These are phyloP conservation scores for Coenonympha glycerion DNA, from an alignment of 2,888 invertebrate genomes.

Conservation along the genomic window DNA sequence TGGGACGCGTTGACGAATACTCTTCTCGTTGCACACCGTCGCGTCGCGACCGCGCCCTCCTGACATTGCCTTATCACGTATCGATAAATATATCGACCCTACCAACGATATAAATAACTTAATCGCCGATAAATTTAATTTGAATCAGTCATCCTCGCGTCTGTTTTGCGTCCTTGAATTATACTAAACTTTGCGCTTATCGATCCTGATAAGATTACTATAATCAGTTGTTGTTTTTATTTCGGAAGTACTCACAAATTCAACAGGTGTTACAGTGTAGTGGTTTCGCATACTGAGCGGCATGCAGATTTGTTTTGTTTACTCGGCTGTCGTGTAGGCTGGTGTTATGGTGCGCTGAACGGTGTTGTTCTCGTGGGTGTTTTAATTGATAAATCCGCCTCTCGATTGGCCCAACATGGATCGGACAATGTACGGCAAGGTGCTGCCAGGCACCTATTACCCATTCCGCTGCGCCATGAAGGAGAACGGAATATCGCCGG, in stretches of 20 bases:
- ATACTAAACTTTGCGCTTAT: slow-evolving; percentile 21
- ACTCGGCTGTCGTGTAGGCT: slow-evolving; percentile 54
- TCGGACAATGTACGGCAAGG: slow-evolving; percentile 93
- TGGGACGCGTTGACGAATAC: slow-evolving; percentile 68
- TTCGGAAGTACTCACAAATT: not conserved
- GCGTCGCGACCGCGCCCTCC: slow-evolving; percentile 27
- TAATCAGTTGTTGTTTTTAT: too few relatives aligned
- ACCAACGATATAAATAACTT: slow-evolving; percentile 45
- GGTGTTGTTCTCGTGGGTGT: slow-evolving; percentile 63
- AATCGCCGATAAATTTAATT: slow-evolving; percentile 26
- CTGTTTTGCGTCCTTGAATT: slow-evolving; percentile 39
- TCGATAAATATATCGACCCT: slow-evolving; percentile 39
- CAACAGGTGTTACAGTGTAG: slow-evolving; percentile 9
- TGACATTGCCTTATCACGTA: slow-evolving; percentile 53
- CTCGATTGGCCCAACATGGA: slow-evolving; percentile 80
- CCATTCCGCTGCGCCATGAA: slow-evolving; percentile 89
- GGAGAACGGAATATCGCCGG: slow-evolving; percentile 87
- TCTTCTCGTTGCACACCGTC: slow-evolving; percentile 48
- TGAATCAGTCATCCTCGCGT: slow-evolving; percentile 29
- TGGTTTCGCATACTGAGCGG: not conserved
- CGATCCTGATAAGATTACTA: slow-evolving; percentile 8
- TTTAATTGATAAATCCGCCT: slow-evolving; percentile 58
- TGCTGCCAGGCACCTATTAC: slow-evolving; percentile 88
- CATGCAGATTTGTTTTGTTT: slow-evolving; percentile 30
- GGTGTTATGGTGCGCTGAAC: slow-evolving; percentile 69